Base-by-base conservation (phyloP, 2,113 vertebrate genomes). In the Pholis gunnellus region DNA sequence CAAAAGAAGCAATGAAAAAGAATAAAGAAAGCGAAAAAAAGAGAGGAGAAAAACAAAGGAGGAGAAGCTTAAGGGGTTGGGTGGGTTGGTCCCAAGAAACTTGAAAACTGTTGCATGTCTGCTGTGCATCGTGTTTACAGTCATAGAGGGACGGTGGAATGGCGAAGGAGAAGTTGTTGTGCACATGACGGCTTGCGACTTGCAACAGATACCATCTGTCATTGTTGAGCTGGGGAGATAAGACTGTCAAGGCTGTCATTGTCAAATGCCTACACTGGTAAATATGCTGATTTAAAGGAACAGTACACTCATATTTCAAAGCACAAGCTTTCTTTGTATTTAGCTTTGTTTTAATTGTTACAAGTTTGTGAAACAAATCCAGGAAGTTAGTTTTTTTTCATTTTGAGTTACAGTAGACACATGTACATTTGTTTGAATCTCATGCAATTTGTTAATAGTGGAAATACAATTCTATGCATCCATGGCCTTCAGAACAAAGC, bases 201-300 rank as follows among this genome's bases (percentile, higher is more conserved):
- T 31, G 66, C 80, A 82, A 79, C 60, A 68, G 82, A 91, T 87
- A 87, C 72, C 72, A 87, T 84, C 87, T 89, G 83, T 80, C 86
- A 87, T 78, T 86, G 72, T 82, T 75, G 54, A 38, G 79, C 68
- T 27, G 56, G 2, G 6, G 38, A 81, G 82, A 91, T 89, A 87
- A 72, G 70, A 18, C 67, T 56, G 64, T 82, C 72, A 82, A 22
- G 57, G 56, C 29, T 77, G 71, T 82, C 72, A 78, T 63, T 86
- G 65, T 81, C 61, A 76, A 82, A 88, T 75, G 36, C 50, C 64
- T 85, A 29, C 17, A 70, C 18, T 50, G 52, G n/a, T 38, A 78
- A 72, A 67, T 27, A 79, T 44, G n/a, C 9, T 4, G 3, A 74
- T 61, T 84, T 79, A 83, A 83, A 87, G 78, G 50, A 63, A 67